Evolutionary conservation across 2,888 invertebrate species (phyloP), one percentile per base, ranked within the genome.

Genomic region (Epirrhoe alternata): DNA sequence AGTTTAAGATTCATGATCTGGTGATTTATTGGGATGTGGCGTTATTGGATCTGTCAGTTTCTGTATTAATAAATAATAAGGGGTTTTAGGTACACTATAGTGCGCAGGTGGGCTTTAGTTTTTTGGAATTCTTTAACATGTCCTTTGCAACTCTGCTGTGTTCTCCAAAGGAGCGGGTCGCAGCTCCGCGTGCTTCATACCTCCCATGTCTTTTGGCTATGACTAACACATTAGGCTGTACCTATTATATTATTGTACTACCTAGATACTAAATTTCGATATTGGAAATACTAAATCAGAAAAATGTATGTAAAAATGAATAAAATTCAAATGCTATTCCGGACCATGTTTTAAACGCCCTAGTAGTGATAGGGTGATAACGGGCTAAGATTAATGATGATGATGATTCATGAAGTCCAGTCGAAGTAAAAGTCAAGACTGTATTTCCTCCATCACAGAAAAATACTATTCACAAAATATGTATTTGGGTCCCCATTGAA

Each of bases 1-100:
- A 81, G 81, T 91, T 88, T 86, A 90, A 88, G 86, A 91, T 91
- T 91, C 90, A 91, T 90, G 91, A 87, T 84, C 83, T 84, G 80
- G 82, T 86, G 88, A 88, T 85, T 84, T 86, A 89, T 89, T 79
- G 86, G 80, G 69, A 77, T 77, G 73, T 70, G 66, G 77, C 61
- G 53, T 77, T 82, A 78, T 75, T 74, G 64, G 74, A 77, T 76
- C 76, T 73, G 66, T 64, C 75, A 69, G 68, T 69, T 73, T 76
- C 75, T 74, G 68, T 64, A 69, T 74, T 74, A 68, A 71, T 72
- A 76, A 73, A 73, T 75, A 72, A 78, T 76, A 72, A 72, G 59
- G 70, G 71, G 63, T 24, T 72, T 71, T 68, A 69, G 73, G 66
- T 69, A 59, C 16, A 52, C 31, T n/a, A 24, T 16, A 17, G 6